Conservation (phyloP, 2,113 vertebrate species). For the Apodemus sylvaticus region DNA sequence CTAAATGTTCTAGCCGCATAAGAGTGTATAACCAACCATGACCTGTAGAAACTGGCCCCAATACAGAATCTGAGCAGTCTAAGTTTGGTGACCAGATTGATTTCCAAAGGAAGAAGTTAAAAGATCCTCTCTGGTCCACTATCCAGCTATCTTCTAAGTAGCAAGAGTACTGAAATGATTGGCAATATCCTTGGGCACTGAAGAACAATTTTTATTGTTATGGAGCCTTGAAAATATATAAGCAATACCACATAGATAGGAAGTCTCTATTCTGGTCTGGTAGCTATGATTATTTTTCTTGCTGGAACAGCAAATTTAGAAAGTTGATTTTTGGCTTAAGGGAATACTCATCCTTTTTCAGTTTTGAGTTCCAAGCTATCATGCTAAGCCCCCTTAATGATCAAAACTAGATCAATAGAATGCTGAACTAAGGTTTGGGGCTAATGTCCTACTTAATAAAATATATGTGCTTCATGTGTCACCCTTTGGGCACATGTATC, state of each 20-base stretch:
- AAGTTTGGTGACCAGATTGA: neutral
- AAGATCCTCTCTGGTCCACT: neutral
- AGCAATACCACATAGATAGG: neutral
- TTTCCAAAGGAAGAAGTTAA: neutral
- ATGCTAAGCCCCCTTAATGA: slow-evolving; percentile 17
- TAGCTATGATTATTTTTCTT: slow-evolving; percentile 25
- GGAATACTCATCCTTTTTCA: neutral
- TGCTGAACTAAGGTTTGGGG: slow-evolving; percentile 1
- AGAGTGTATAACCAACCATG: slow-evolving; percentile 1
- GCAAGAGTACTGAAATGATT: neutral
- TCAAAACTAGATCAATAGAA: neutral
- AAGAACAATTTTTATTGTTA: neutral
- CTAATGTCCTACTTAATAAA: neutral
- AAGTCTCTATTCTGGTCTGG: slow-evolving; percentile 12
- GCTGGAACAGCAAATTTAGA: slow-evolving; percentile 2
- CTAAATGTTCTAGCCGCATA: neutral
- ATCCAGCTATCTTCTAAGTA: neutral
- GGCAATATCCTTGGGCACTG: neutral
- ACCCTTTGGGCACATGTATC: neutral
- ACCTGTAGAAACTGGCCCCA: neutral
- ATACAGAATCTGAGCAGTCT: neutral
- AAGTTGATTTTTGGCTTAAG: slow-evolving; percentile 5
- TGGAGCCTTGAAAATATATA: neutral
- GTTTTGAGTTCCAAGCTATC: neutral
- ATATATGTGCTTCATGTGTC: slow-evolving; percentile 16